Conservation (phyloP, 2,113 vertebrate species). For the Chionis minor region DNA sequence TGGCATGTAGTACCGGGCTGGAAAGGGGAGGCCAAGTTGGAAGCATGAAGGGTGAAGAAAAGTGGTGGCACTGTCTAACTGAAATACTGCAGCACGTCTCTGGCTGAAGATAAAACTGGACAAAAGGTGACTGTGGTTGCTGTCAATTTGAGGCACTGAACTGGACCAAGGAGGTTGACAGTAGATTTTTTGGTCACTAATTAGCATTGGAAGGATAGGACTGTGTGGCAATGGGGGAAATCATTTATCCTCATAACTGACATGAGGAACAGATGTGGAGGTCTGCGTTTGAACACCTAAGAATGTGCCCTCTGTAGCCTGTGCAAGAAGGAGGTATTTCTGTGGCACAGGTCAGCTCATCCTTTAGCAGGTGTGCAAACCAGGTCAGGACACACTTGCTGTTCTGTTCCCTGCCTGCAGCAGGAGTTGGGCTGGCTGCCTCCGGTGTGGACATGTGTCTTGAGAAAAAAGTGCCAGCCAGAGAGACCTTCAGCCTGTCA, state of each 20-base stretch:
- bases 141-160: background rate
- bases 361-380: background rate
- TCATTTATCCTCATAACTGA: rapidly evolving
- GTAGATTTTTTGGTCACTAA: background rate
- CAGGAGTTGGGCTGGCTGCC: background rate
- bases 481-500: background rate
- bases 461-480: background rate
- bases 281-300: background rate
- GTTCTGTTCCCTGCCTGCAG: background rate
- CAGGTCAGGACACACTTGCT: background rate
- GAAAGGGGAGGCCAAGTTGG: background rate
- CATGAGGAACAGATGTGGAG: background rate
- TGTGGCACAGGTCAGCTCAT: background rate
- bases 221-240: background rate
- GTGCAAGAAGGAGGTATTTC: background rate
- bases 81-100: rapidly evolving
- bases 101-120: background rate
- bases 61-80: background rate
- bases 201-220: background rate
- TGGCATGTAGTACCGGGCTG: background rate
- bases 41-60: background rate
- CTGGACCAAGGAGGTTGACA: rapidly evolving
- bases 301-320: background rate
- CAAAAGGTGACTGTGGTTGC: rapidly evolving
- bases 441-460: background rate